Evolutionary conservation across 2,888 invertebrate species (phyloP), one percentile per base, ranked within the genome.

Genomic region (Napeogenes sylphis): DNA sequence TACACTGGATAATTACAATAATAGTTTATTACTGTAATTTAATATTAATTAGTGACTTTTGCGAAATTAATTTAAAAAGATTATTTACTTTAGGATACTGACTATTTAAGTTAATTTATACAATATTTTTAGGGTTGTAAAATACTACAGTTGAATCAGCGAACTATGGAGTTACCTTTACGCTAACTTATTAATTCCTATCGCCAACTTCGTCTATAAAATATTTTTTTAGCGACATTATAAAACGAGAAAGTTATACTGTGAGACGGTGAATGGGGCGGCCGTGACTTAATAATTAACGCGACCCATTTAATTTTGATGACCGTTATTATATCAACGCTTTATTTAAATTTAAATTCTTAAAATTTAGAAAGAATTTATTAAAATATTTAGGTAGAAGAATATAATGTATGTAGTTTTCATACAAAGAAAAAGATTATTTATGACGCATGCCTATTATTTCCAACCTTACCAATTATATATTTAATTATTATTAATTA

Each of bases 171-270:
- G 21, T 57, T 55, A 46, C 57, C 59, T 55, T 59, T 51, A 59
- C 42, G 30, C 45, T 62, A 58, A 61, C 51, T 61, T 79, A 80
- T 79, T 79, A 79, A 82, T 78, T 77, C 68, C 73, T 72, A 73
- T 76, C 72, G 78, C 80, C 76, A 83, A 83, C 82, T 82, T 81
- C 72, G 78, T 75, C 79, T 75, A 75, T 80, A 81, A 78, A 81
- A 85, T 81, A 80, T 21, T 79, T 78, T 75, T 80, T 79, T 75
- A 81, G 76, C 75, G 74, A 76, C 80, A 76, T 79, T 79, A 71
- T 69, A 74, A 74, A 75, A 70, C 67, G 35, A 70, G n/a, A 73
- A 71, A 71, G 71, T 75, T 76, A 73, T 75, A 45, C 54, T 74
- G 75, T 73, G 68, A 67, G 68, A 62, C 68, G 63, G 68, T 59